These are phyloP conservation scores for Xenus cinereus DNA, from an alignment of 2,113 vertebrate genomes.

Conservation along the genomic window DNA sequence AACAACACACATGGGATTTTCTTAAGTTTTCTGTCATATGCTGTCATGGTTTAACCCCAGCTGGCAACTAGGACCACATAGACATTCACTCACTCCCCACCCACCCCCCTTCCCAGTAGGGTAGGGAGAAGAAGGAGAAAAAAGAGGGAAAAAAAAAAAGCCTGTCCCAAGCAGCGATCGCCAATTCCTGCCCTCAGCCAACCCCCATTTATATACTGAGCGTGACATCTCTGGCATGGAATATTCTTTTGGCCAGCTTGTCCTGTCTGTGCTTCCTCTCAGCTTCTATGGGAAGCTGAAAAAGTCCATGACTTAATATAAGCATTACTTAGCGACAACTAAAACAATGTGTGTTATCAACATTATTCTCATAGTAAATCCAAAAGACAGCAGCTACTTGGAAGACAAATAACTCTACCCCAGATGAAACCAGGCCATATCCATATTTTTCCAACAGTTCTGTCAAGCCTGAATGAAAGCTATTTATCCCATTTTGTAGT, in stretches of 20 bases:
- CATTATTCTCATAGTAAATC: neutral
- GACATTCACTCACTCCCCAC: neutral
- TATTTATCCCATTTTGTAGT: neutral
- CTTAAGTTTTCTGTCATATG: neutral
- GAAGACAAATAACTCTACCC: neutral
- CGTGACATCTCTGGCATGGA: neutral
- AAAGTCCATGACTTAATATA: neutral
- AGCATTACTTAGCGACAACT: neutral
- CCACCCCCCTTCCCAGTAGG: neutral
- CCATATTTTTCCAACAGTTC: neutral
- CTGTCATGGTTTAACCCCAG: neutral
- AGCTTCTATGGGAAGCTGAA: neutral
- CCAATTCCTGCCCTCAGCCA: neutral
- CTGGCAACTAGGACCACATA: neutral
- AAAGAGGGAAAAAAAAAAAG: neutral
- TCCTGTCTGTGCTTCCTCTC: neutral
- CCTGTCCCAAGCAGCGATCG: neutral
- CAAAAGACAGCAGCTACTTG: neutral
- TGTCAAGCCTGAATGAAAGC: neutral
- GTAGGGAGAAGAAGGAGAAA: neutral
- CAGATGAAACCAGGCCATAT: neutral
- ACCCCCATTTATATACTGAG: neutral
- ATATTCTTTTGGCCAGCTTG: neutral
- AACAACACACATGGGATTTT: rapidly evolving
- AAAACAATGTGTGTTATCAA: neutral